These are phyloP conservation scores for Pelecanus crispus DNA, from an alignment of 2,113 vertebrate genomes.

Conservation along the genomic window DNA sequence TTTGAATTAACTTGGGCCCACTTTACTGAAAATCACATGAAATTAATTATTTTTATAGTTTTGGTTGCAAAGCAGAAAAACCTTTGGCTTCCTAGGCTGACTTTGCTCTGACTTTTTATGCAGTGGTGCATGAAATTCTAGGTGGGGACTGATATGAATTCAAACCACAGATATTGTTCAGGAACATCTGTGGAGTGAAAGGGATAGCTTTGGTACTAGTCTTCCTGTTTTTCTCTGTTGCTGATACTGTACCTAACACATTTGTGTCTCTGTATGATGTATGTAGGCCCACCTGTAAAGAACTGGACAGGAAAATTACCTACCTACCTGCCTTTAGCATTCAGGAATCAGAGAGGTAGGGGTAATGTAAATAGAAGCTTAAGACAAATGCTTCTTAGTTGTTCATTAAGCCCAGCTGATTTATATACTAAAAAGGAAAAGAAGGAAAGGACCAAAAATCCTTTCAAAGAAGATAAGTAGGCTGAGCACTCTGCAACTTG, in stretches of 20 bases:
- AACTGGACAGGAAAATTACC: background rate
- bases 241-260: background rate
- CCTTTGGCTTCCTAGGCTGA: background rate
- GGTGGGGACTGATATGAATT: background rate
- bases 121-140: fast-evolving
- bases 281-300: background rate
- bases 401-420: background rate
- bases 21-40: background rate
- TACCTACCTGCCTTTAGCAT: background rate
- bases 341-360: background rate
- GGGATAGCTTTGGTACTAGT: background rate
- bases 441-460: background rate
- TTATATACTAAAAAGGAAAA: background rate
- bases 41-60: background rate
- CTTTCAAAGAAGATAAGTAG: background rate
- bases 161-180: background rate
- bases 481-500: background rate
- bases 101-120: background rate
- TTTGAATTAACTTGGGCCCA: background rate
- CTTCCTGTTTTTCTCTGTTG: fast-evolving
- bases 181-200: background rate
- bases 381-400: background rate
- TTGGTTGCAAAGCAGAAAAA: background rate
- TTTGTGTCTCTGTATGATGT: background rate
- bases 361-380: background rate